Evolutionary conservation across 2,888 invertebrate genomes (phyloP).

Genomic region (Clunio marinus): DNA sequence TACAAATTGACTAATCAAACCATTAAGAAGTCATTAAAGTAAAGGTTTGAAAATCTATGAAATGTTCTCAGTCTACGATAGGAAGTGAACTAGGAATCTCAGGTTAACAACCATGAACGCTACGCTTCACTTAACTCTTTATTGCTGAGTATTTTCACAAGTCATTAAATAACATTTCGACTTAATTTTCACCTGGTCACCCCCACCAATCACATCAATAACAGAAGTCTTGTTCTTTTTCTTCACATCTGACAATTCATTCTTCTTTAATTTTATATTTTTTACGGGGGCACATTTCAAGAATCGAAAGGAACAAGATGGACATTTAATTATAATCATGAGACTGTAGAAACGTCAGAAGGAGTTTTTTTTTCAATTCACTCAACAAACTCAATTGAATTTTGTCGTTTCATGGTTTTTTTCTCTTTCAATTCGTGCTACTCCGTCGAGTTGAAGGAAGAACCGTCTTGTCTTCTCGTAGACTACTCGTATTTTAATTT

Average conservation of each 20-base stretch:
- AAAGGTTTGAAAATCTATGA: too few species aligned
- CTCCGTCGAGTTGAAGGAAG: not conserved
- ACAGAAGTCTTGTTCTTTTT: not conserved
- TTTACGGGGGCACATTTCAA: slow-evolving; percentile 21
- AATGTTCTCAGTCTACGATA: too few species aligned
- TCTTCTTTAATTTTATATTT: not conserved
- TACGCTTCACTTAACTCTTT: too few species aligned
- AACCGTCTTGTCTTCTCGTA: not conserved
- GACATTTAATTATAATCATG: slow-evolving; percentile 37
- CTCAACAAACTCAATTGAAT: not conserved
- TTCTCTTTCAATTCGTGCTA: slow-evolving; percentile 6
- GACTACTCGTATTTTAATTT: slow-evolving; percentile 34
- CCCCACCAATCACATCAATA: too few species aligned
- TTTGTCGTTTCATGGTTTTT: slow-evolving; percentile 18
- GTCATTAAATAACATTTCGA: too few species aligned
- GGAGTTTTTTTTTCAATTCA: slow-evolving; percentile 12
- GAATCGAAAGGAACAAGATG: not conserved
- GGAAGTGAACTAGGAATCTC: too few species aligned
- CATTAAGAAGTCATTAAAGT: not conserved
- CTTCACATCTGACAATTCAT: not conserved
- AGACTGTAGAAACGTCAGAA: slow-evolving; percentile 31
- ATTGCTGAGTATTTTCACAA: too few species aligned
- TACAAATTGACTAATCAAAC: not conserved
- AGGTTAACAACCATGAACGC: too few species aligned
- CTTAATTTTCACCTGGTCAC: slow-evolving; percentile 19